Base-by-base conservation (phyloP, 2,797 vertebrate species). In the Schizopygopsis pylzovi region DNA sequence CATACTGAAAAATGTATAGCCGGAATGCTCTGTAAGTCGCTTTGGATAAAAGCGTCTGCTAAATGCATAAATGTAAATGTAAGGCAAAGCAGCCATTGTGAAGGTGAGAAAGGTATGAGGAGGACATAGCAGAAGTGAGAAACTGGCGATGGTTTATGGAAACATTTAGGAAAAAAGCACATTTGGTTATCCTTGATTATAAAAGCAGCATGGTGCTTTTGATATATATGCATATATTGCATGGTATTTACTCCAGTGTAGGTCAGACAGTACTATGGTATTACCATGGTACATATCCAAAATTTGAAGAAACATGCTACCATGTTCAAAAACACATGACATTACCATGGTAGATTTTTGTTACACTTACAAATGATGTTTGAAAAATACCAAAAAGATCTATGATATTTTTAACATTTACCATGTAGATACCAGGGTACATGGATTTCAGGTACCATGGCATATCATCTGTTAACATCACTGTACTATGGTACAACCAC, bases 21-120 rank as follows among this genome's bases (percentile, higher is more conserved):
- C 3, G 3, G 33, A 33, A 33, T 33, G 33, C 33, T 3, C 33
- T 33, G 33, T 33, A 33, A 33, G 2, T 33, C 33, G 33, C 33
- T 33, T 33, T 33, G 33, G 33, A 33, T 33, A 33, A 33, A 33
- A 33, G 33, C 3, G 33, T 33, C 33, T 33, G 33, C 33, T 33
- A 33, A 33, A 33, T 33, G 33, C 33, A 33, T 33, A 33, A 3
- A 33, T 33, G 33, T 33, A 33, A 33, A 33, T 33, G 33, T 33
- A 33, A 33, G 33, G 47, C 49, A 72, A 59, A 72, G 15, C 25
- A 61, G 37, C 33, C 25, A 28, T 20, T 52, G 43, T 49, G 39
- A 77, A 65, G 43, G 41, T 79, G 41, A 85, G 25, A 79, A 79
- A 85, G 76, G 67, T 79, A 75, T 83, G n/a, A 20, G 39, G 41